A percentile compares a stretch with the other conserved stretches of the same genome.
Conservation (phyloP, 2,113 vertebrate genomes). For the Phrynosoma blainvillii region DNA sequence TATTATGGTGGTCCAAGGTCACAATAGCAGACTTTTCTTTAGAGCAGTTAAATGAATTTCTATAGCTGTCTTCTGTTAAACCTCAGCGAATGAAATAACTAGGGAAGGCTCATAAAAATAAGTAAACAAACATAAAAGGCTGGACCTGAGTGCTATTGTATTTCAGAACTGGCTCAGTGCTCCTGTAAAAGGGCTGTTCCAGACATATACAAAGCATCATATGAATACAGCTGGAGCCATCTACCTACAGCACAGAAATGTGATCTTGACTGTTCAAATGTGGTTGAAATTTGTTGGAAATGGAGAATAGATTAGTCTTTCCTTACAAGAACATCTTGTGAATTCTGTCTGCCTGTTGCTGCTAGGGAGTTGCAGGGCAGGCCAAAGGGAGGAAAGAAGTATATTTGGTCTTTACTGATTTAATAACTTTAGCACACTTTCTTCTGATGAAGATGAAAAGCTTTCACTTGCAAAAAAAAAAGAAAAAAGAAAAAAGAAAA, state of each 20-base stretch:
- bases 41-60: slow-evolving; percentile 45
- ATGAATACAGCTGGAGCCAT: slow-evolving; percentile 72
- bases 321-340: slow-evolving; percentile 68
- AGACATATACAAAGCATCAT: slow-evolving; percentile 72
- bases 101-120: slow-evolving; percentile 71
- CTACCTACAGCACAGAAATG: slow-evolving; percentile 77
- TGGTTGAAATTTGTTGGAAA: slow-evolving; percentile 76
- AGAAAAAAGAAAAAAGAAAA: too few species aligned
- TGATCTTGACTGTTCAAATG: slow-evolving; percentile 75
- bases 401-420: slow-evolving; percentile 43
- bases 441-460: slow-evolving; percentile 59
- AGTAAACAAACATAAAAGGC: slow-evolving; percentile 78
- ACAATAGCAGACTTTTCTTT: slow-evolving; percentile 9
- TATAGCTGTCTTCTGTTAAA: slow-evolving; percentile 58
- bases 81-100: slow-evolving; percentile 65
- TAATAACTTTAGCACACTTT: slow-evolving; percentile 64
- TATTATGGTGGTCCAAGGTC: neutral
- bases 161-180: slow-evolving; percentile 68
- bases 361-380: slow-evolving; percentile 24
- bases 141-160: slow-evolving; percentile 62
- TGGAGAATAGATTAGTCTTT: slow-evolving; percentile 77
- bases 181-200: slow-evolving; percentile 72
- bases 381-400: slow-evolving; percentile 25
- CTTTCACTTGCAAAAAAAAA: slow-evolving; percentile 56
- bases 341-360: slow-evolving; percentile 37